Evolutionary conservation across 2,797 vertebrate genomes (phyloP), one percentile per base, ranked within the genome.

Genomic region (Petrocephalus sullivani): DNA sequence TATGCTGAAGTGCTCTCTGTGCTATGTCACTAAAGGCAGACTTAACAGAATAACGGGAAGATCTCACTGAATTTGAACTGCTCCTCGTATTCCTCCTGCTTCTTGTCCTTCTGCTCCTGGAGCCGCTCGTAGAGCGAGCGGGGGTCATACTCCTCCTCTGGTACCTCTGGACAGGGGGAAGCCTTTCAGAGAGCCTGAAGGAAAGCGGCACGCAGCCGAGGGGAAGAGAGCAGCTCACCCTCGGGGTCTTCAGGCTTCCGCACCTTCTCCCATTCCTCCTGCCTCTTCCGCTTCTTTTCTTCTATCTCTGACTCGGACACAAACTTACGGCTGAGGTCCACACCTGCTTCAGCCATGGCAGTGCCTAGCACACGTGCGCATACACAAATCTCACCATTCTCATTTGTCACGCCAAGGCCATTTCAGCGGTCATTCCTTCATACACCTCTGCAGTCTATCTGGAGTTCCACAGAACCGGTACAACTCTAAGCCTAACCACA

Each of bases 1-100:
- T 54, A n/a, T 46, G 16, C 3, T n/a, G 71, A 16, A 9, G 14
- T 19, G 16, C 5, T 2, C 2, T 37, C 19, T 19, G 8, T 78
- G n/a, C 4, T 19, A 16, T 28, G 19, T 58, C 19, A 85, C 28
- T 7, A 53, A 33, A 33, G 46, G 12, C 46, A 21, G 41, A 14
- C 23, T 14, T 21, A 5, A 71, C 2, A 75, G 61, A 75, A 33
- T 21, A 49, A 16, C 46, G 46, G 57, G 1, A 61, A n/a, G 37
- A 46, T 91, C 98, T 95, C 96, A 99, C 98, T 98, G 95, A 99
- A 99, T 97, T 98, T 99, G 91, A 99, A 98, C 90, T 99, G 98
- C 91, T 99, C 98, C 90, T 99, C 98, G 91, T 93, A 99, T 37
- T 99, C 98, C 91, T 97, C 97, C 91, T 99, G 98, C 89, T 99